phyloP scores from a whole-genome alignment of 2,797 vertebrate genomes.

The Acanthurus lineatus region DNA sequence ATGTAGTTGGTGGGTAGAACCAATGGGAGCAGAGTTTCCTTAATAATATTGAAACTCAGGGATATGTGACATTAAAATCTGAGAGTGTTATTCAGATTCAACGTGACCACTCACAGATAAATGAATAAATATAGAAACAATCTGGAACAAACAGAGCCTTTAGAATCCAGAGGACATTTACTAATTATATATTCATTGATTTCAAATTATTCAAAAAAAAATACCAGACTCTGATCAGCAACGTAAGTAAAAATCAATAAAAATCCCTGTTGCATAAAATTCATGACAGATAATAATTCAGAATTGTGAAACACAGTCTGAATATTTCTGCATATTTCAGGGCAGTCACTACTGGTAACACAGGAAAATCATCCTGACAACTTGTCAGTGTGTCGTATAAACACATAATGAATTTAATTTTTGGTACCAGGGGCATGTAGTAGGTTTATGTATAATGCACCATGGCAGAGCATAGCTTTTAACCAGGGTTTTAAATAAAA shows the following conservation, averaged over 20 bases:
- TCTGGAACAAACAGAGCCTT: conserved; percentile 41
- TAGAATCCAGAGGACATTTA: conserved; percentile 58
- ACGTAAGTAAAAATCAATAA: conserved; percentile 72
- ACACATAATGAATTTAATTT: conserved; percentile 81
- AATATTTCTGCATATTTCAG: conserved; percentile 78
- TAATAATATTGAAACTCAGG: conserved; percentile 44
- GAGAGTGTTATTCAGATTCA: conserved; percentile 23
- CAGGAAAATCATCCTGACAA: conserved; percentile 78
- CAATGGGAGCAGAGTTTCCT: conserved; percentile 33
- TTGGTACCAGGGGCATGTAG: conserved; percentile 77
- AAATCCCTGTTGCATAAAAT: conserved; percentile 70
- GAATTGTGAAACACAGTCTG: conserved; percentile 65
- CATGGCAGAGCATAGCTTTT: conserved; percentile 81
- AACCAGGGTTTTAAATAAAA: conserved; percentile 84
- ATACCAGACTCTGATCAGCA: conserved; percentile 67
- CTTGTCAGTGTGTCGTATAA: conserved; percentile 75
- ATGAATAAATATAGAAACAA: conserved; percentile 49
- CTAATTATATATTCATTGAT: conserved; percentile 77
- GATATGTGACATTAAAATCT: conserved; percentile 27
- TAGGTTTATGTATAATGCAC: conserved; percentile 83
- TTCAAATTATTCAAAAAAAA: conserved; percentile 68
- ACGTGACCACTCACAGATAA: conserved; percentile 33
- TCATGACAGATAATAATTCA: conserved; percentile 69
- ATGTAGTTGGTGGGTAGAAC: conserved; percentile 45
- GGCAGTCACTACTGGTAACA: conserved; percentile 54